phyloP scores from a whole-genome alignment of 2,113 vertebrate species.

The Mormyrus iriodes region DNA sequence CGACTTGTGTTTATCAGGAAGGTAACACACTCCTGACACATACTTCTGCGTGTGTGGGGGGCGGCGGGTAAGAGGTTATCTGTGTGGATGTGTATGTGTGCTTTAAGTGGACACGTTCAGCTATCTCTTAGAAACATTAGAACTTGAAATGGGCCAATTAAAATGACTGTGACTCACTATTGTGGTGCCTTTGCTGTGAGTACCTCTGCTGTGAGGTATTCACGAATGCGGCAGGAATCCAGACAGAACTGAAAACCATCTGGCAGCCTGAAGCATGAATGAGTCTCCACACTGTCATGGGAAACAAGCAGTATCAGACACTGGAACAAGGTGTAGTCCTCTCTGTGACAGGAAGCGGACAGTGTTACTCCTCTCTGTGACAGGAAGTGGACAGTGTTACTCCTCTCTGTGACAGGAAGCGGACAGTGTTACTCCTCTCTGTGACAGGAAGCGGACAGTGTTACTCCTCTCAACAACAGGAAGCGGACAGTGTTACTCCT shows the following conservation, averaged over 20 bases:
- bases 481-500: background rate
- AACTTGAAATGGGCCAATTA: background rate
- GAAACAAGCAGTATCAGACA: background rate
- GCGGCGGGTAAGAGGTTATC: background rate
- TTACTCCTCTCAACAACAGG: background rate
- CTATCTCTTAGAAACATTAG: background rate
- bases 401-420: background rate
- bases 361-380: background rate
- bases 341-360: background rate
- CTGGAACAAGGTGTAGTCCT: background rate
- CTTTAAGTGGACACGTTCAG: background rate
- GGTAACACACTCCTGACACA: constrained; percentile 30
- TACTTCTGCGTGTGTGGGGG: constrained; percentile 21
- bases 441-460: background rate
- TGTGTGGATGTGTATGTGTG: background rate
- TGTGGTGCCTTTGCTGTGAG: background rate
- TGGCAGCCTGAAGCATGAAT: background rate
- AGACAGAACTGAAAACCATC: background rate
- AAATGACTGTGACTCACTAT: background rate
- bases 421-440: background rate
- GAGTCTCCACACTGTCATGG: background rate
- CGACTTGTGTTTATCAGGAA: constrained; percentile 24
- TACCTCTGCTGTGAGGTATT: background rate
- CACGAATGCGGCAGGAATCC: background rate
- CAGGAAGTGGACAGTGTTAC: background rate